Evolutionary conservation across 2,113 vertebrate genomes (phyloP), one percentile per base, ranked within the genome.

Genomic region (Tursiops truncatus): DNA sequence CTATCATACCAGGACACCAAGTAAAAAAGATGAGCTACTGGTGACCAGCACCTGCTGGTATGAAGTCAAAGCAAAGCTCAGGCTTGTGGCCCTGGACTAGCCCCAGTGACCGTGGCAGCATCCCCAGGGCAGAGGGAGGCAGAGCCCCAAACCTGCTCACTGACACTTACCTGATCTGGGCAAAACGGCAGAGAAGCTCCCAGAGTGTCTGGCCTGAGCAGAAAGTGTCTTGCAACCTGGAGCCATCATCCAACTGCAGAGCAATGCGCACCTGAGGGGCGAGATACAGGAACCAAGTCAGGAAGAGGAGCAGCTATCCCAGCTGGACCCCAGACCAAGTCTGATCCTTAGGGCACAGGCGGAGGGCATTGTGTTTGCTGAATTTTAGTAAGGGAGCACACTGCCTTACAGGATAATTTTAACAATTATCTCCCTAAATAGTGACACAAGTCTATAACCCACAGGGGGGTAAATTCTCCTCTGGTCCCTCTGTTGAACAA

Each of bases 101-200:
- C 23, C 20, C 74, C 21, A 7, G 15, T 3, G 25, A 47, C 44
- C 47, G 3, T 4, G 3, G 44, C 9, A 21, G 63, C 36, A 12
- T 6, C 5, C n/a, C 63, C 20, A 12, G 12, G 0, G 3, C 13
- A 0, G 38, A 5, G 25, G 17, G 5, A 9, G 23, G 18, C 79
- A 25, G 6, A 0, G 50, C 21, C 41, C 3, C 1, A 65, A 8
- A 53, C 62, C 63, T 1, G 6, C 62, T 56, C 58, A 5, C 21
- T 0, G 0, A 14, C 1, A 1, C 99, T 98, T 97, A 99, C 99
- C 99, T 99, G 98, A 98, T 99, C 97, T 99, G 98, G 20, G 98
- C 95, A 96, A 99, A 99, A 95, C 99, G 99, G 80, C 96, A 97
- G 92, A 99, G 98, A 91, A 99, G 98, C 68, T 99, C 99, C 99